Base-by-base conservation (phyloP, 53 echinoderm and acorn worm species). In the Patiria pectinifera region DNA sequence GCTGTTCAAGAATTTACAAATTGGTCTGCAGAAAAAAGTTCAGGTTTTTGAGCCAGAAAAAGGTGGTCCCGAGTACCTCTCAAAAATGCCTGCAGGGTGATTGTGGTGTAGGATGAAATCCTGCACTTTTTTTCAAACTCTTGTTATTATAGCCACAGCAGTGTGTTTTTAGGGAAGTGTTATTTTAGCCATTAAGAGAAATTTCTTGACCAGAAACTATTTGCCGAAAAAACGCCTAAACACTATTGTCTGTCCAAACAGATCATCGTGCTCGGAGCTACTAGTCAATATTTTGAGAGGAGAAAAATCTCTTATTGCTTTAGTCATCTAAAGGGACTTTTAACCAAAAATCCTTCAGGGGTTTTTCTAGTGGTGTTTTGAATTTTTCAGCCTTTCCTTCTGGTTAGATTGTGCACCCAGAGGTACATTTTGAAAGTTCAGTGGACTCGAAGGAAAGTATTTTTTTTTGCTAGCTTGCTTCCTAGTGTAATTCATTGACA, bases 121-220 rank as follows among this genome's bases (percentile, higher is more conserved):
- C 25, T 75, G 22, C 75, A 14, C 75, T 13, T 21, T 12, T 24
- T 48, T 23, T 86, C 75, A 48, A 49, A 21, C 45, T 35, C 26
- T 16, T 88, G 88, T 77, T 88, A 78, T 88, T 78, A 61, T 88
- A 78, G 88, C 19, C 61, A 77, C n/a, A 11, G 62, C 88, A 13
- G 43, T 44, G 84, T 13, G 23, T 60, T 4, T 58, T 53, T 35
- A 21, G 71, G 76, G 48, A 60, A 87, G 87, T 88, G 88, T 88
- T 88, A 62, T 88, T 88, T 47, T 45, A 78, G 35, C 63, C 88
- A 88, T 88, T 78, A 88, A 78, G 78, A 78, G 46, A 88, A 77
- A 62, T 77, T 88, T 78, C 11, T 43, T 21, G 88, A 76, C 77
- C 78, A 88, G 77, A 88, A 78, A 78, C 44, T 60, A 77, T 78